Conservation (phyloP, 2,888 invertebrate genomes). For the Isoperla grammatica region DNA sequence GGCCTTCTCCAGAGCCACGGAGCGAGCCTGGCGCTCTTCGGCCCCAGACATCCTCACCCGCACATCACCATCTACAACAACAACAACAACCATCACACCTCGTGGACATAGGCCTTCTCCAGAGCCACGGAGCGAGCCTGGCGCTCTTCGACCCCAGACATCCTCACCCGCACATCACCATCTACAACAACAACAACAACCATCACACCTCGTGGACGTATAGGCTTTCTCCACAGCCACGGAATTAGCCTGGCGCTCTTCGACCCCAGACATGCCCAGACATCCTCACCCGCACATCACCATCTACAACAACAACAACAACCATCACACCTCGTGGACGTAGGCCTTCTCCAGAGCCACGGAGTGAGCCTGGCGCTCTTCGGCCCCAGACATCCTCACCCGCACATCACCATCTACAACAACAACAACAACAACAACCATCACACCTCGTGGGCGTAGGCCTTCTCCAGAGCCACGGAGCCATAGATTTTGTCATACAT, state of each 20-base stretch:
- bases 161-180: constrained; percentile 32
- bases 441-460: constrained; percentile 94
- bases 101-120: constrained; percentile 87
- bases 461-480: constrained; percentile 75
- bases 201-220: too few relatives aligned
- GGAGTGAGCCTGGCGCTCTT: constrained; percentile 63
- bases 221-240: too few relatives aligned
- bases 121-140: constrained; percentile 71
- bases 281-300: too few relatives aligned
- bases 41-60: constrained; percentile 46
- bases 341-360: constrained; percentile 81
- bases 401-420: neutral
- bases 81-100: constrained; percentile 60
- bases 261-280: too few relatives aligned
- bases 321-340: constrained; percentile 94
- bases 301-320: too few relatives aligned
- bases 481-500: too few relatives aligned
- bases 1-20: constrained; percentile 76
- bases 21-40: constrained; percentile 61
- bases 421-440: neutral
- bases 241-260: too few relatives aligned
- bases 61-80: neutral
- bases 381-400: constrained; percentile 47
- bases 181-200: neutral
- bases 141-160: constrained; percentile 54